Percentiles rank a stretch among this genome's conserved stretches.
Conservation (phyloP, 2,113 vertebrate species). For the Melanerpes formicivorus region DNA sequence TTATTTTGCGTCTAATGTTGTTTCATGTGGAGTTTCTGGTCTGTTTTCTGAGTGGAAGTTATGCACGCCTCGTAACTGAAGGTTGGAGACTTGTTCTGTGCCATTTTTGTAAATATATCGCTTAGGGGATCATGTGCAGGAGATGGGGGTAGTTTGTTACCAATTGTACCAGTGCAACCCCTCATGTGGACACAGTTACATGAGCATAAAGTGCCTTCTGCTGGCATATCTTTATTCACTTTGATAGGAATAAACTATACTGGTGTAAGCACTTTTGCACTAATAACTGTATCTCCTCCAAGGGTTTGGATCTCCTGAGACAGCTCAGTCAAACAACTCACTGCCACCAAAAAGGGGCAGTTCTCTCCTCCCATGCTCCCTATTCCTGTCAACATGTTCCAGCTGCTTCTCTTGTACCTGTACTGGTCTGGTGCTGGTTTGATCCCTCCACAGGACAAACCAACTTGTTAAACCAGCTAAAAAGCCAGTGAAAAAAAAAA, state of each 20-base stretch:
- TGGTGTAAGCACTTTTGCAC: neutral
- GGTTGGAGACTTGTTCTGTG: neutral
- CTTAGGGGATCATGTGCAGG: neutral
- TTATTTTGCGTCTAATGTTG: slow-evolving; percentile 43
- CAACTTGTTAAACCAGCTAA: neutral
- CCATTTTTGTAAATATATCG: slow-evolving; percentile 4
- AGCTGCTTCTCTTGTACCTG: neutral
- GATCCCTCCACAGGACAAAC: slow-evolving; percentile 9
- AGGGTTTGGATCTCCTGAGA: slow-evolving; percentile 4
- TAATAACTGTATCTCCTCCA: slow-evolving; percentile 42
- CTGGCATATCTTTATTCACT: slow-evolving; percentile 40
- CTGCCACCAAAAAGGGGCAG: neutral
- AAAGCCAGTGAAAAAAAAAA: neutral
- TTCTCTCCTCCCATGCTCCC: neutral
- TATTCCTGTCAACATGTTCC: neutral
- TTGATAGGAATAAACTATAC: slow-evolving; percentile 18
- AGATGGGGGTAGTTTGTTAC: neutral
- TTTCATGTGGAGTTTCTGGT: slow-evolving; percentile 20
- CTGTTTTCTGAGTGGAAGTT: slow-evolving; percentile 3
- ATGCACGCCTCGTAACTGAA: neutral
- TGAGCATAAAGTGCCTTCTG: slow-evolving; percentile 51
- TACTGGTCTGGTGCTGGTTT: neutral
- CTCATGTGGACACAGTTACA: slow-evolving; percentile 40
- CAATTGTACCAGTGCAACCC: neutral
- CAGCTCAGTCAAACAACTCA: neutral